These are phyloP conservation scores for Engystomops pustulosus DNA, from an alignment of 2,113 vertebrate species.

Conservation along the genomic window DNA sequence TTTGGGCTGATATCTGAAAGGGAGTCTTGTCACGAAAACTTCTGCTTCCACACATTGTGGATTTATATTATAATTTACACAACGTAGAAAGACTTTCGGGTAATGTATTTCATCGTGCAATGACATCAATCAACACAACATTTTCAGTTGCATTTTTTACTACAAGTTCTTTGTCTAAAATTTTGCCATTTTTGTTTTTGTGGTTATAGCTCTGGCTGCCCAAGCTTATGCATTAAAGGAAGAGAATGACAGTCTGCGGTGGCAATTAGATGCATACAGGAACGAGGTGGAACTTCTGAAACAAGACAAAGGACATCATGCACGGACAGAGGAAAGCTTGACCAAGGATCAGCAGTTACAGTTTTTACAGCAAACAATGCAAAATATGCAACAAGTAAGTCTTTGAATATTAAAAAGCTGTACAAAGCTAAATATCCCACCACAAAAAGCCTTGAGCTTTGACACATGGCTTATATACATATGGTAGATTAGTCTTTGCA, in stretches of 20 bases:
- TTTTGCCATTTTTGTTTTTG: constrained; percentile 16
- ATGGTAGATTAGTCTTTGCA: no score
- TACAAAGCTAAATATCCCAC: not conserved
- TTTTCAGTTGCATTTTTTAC: not conserved
- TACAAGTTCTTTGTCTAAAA: not conserved
- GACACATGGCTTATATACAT: not conserved
- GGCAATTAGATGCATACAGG: constrained; percentile 94
- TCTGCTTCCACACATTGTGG: not conserved
- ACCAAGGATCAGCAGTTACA: constrained; percentile 84
- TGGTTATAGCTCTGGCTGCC: constrained; percentile 78
- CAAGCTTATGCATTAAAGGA: constrained; percentile 87
- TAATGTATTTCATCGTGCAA: no score
- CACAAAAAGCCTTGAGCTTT: not conserved
- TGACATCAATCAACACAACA: no score
- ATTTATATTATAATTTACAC: no score
- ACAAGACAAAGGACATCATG: constrained; percentile 83
- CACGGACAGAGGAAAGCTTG: constrained; percentile 80
- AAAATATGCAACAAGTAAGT: constrained; percentile 93
- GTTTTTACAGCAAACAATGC: constrained; percentile 90
- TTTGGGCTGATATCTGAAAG: not conserved
- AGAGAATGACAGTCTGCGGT: constrained; percentile 95
- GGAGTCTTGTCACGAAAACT: not conserved
- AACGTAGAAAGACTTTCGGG: no score
- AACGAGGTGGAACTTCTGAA: constrained; percentile 94
- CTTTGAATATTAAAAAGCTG: not conserved